Percentiles rank a stretch among this genome's conserved stretches.
These are phyloP conservation scores for Drosophila ficusphila DNA, from an alignment of 1,140 invertebrate species.

Conservation along the genomic window DNA sequence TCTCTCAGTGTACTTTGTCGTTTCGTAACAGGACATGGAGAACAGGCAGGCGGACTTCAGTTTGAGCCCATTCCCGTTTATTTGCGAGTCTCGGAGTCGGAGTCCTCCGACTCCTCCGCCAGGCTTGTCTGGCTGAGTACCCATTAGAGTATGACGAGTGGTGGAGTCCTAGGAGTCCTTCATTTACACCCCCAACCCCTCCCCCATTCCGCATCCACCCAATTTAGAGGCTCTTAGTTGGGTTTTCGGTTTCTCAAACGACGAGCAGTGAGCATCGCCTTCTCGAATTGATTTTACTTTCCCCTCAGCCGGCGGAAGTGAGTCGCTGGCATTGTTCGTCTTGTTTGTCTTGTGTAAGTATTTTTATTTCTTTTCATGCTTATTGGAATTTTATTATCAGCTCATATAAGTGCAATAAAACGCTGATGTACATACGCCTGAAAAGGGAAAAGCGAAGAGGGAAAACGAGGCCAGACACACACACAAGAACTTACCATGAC, in stretches of 20 bases:
- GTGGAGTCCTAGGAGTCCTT: slow-evolving; percentile 4
- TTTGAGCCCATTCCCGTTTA: slow-evolving; percentile 8
- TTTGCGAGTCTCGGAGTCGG: not conserved
- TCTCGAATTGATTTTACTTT: slow-evolving; percentile 60
- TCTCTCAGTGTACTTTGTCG: slow-evolving; percentile 37
- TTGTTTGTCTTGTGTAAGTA: slow-evolving; percentile 66
- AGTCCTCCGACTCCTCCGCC: not conserved
- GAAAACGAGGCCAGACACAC: not conserved
- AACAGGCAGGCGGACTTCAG: slow-evolving; percentile 11
- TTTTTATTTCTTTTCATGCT: slow-evolving; percentile 77
- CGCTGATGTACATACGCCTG: slow-evolving; percentile 38
- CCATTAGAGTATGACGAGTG: slow-evolving; percentile 58
- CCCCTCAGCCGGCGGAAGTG: not conserved
- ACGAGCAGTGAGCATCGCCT: slow-evolving; percentile 6
- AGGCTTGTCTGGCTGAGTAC: slow-evolving; percentile 54
- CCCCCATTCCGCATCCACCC: slow-evolving; percentile 16
- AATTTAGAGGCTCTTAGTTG: slow-evolving; percentile 77
- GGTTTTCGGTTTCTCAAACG: slow-evolving; percentile 52
- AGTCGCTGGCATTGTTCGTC: slow-evolving; percentile 19
- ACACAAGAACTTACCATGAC: slow-evolving; percentile 15
- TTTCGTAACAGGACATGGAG: slow-evolving; percentile 33
- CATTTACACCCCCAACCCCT: not conserved
- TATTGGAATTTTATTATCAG: slow-evolving; percentile 81
- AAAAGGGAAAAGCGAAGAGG: not conserved
- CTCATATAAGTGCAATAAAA: slow-evolving; percentile 80